Percentiles rank a stretch among this genome's conserved stretches.
phyloP scores from a whole-genome alignment of 1,140 invertebrate species.

The Drosophila watanabei region DNA sequence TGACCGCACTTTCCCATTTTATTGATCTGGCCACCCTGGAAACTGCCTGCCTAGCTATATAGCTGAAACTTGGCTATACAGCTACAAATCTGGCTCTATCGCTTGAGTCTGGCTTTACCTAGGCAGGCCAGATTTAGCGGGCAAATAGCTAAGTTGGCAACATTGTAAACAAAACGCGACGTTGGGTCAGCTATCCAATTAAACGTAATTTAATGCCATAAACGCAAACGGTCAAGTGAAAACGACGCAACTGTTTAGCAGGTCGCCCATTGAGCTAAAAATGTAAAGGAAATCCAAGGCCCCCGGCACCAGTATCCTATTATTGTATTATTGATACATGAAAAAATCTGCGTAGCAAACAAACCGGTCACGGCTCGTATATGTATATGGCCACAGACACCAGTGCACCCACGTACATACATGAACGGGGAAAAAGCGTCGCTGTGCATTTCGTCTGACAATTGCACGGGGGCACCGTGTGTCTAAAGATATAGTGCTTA shows the following conservation, averaged over 20 bases:
- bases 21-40: too few relatives aligned
- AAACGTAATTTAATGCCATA: constrained; percentile 34
- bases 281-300: too few relatives aligned
- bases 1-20: too few relatives aligned
- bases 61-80: too few relatives aligned
- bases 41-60: too few relatives aligned
- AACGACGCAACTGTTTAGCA: neutral
- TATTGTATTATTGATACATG: constrained; percentile 17
- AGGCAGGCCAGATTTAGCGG: too few relatives aligned
- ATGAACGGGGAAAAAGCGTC: constrained; percentile 64
- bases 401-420: constrained; percentile 45
- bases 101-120: too few relatives aligned
- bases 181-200: constrained; percentile 17
- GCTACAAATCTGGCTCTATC: too few relatives aligned
- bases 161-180: constrained; percentile 41
- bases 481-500: constrained; percentile 20
- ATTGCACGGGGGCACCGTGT: constrained; percentile 13
- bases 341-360: constrained; percentile 76
- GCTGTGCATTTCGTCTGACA: constrained; percentile 24
- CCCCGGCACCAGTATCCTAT: neutral
- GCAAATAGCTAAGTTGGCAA: too few relatives aligned
- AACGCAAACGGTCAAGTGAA: constrained; percentile 19
- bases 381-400: constrained; percentile 63
- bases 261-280: neutral
- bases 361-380: constrained; percentile 70